Conservation (phyloP, 2,888 invertebrate species). For the Netelia melanura region DNA sequence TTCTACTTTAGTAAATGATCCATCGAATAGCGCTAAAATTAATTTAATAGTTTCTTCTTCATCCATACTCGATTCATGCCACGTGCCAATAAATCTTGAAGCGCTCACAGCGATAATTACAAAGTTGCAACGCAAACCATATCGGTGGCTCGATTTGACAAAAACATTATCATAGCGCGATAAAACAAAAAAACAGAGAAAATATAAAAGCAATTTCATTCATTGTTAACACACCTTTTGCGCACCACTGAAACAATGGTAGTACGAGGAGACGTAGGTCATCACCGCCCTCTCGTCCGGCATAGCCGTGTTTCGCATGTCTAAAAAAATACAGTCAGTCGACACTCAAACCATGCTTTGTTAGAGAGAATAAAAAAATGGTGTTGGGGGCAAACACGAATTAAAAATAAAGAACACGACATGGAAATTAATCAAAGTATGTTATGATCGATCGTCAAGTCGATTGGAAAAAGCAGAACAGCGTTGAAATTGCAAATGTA, state of each 20-base stretch:
- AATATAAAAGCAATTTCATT: slow-evolving; percentile 47
- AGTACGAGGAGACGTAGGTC: slow-evolving; percentile 99
- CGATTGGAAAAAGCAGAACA: not conserved
- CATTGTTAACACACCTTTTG: slow-evolving; percentile 93
- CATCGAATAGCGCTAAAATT: not conserved
- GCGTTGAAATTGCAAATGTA: not conserved
- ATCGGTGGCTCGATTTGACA: no score
- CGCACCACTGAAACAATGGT: slow-evolving; percentile 99
- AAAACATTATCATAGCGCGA: no score
- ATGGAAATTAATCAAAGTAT: slow-evolving; percentile 69
- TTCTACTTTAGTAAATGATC: not conserved
- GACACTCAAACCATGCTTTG: slow-evolving; percentile 84
- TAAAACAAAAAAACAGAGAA: not conserved
- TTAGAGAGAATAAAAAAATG: slow-evolving; percentile 72
- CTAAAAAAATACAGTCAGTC: slow-evolving; percentile 87
- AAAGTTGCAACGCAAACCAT: no score
- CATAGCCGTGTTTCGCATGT: slow-evolving; percentile 99
- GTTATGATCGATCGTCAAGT: not conserved
- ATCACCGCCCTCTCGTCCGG: slow-evolving; percentile 99
- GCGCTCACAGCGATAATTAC: no score
- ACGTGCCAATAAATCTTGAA: not conserved
- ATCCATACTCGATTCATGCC: not conserved
- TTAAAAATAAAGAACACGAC: slow-evolving; percentile 6
- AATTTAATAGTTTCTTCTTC: not conserved
- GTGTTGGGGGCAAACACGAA: not conserved